Conservation (phyloP, 1,140 invertebrate genomes). For the Drosophila paulistorum region DNA sequence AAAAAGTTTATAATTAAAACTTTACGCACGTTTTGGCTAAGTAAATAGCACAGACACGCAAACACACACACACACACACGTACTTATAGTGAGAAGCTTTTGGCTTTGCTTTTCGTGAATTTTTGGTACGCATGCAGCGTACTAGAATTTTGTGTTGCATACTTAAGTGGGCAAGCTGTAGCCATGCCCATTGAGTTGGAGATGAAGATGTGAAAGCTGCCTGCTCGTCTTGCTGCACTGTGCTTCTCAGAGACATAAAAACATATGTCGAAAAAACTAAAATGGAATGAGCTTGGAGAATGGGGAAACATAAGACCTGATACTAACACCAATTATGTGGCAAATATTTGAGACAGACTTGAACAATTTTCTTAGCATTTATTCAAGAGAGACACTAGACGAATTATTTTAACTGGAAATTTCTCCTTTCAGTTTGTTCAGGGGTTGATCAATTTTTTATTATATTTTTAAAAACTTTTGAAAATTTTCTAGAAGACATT, state of each 20-base stretch:
- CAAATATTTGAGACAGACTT: not conserved
- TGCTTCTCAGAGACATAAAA: not conserved
- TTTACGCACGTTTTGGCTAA: conserved; percentile 79
- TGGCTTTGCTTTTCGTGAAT: conserved; percentile 42
- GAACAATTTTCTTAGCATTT: no score
- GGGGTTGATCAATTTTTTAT: no score
- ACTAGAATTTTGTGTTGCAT: conserved; percentile 72
- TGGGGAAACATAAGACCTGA: not conserved
- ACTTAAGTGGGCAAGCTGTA: conserved; percentile 61
- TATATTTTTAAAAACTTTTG: no score
- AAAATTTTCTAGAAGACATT: no score
- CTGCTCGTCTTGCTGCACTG: not conserved
- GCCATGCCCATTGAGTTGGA: not conserved
- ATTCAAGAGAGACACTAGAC: no score
- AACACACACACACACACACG: conserved; percentile 29
- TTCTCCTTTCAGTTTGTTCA: no score
- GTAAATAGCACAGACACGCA: conserved; percentile 63
- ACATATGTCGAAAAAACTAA: not conserved
- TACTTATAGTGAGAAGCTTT: conserved; percentile 33
- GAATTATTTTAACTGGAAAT: no score
- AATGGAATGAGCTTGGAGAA: not conserved
- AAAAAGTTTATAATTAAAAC: conserved; percentile 78
- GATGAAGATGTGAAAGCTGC: conserved; percentile 1
- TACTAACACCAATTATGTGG: conserved; percentile 1
- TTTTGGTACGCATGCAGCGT: conserved; percentile 69